These are phyloP conservation scores for Spisula solida DNA, from an alignment of 2,888 invertebrate species.

Conservation along the genomic window DNA sequence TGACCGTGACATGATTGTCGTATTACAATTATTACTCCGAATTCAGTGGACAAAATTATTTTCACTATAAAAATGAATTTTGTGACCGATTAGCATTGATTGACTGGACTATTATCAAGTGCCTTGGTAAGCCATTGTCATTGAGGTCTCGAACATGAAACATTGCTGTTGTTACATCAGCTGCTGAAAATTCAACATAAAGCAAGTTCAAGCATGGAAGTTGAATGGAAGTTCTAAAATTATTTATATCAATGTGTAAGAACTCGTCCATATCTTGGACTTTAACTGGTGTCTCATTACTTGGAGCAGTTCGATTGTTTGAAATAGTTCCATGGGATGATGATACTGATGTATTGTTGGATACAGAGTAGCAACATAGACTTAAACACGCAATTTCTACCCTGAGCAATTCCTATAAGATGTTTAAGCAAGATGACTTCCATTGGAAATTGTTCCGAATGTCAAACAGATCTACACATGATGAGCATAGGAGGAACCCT, in stretches of 20 bases:
- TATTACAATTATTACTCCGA: no score
- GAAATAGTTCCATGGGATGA: constrained; percentile 28
- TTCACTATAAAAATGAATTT: no score
- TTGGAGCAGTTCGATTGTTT: not conserved
- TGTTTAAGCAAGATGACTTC: not conserved
- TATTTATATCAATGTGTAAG: not conserved
- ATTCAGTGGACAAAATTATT: no score
- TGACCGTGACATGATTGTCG: no score
- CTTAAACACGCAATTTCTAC: not conserved
- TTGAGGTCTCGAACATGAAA: no score
- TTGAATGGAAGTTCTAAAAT: not conserved
- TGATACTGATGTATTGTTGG: constrained; percentile 24
- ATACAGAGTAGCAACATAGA: not conserved
- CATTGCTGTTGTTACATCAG: no score
- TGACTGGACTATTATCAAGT: no score
- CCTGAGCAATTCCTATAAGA: not conserved
- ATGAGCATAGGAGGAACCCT: not conserved
- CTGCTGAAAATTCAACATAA: no score
- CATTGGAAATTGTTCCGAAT: not conserved
- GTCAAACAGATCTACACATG: not conserved
- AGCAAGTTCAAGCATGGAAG: not conserved
- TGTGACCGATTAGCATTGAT: no score
- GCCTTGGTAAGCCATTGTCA: no score
- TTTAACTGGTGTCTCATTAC: not conserved
- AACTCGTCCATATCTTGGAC: not conserved